These are phyloP conservation scores for Dromococcyx pavoninus DNA, from an alignment of 2,797 vertebrate genomes.

Conservation along the genomic window DNA sequence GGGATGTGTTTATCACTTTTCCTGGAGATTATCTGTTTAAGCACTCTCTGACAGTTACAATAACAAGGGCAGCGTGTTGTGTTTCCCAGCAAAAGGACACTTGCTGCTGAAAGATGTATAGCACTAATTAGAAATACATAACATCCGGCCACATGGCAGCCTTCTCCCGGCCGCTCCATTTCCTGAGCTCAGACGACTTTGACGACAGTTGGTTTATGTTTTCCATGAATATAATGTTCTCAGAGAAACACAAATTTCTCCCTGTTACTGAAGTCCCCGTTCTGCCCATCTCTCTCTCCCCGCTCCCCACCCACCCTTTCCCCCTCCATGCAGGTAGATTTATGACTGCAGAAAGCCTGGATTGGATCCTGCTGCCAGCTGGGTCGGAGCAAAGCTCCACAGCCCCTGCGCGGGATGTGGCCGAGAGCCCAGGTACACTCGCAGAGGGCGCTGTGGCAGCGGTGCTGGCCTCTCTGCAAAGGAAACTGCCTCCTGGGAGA, in stretches of 20 bases:
- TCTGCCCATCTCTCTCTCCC: neutral
- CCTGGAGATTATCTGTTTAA: conserved; percentile 87
- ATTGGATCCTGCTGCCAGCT: neutral
- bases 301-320: neutral
- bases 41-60: conserved; percentile 88
- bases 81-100: conserved; percentile 93
- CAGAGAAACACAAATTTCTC: conserved; percentile 75
- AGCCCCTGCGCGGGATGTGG: neutral
- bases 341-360: conserved; percentile 16
- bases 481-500: conserved; percentile 18
- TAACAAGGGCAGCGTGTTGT: conserved; percentile 84
- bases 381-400: neutral
- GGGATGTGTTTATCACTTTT: conserved; percentile 84
- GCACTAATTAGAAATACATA: conserved; percentile 99
- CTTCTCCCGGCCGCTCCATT: conserved; percentile 96
- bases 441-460: conserved; percentile 12
- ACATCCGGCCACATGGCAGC: conserved; percentile 99
- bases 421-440: neutral
- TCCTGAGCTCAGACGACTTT: conserved; percentile 97
- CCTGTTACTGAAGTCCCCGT: conserved; percentile 44
- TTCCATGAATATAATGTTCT: conserved; percentile 87
- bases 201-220: conserved; percentile 95
- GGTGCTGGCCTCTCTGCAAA: neutral
- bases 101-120: conserved; percentile 99
- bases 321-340: conserved; percentile 66